Evolutionary conservation across 2,113 vertebrate species (phyloP).

Genomic region (Apus apus): DNA sequence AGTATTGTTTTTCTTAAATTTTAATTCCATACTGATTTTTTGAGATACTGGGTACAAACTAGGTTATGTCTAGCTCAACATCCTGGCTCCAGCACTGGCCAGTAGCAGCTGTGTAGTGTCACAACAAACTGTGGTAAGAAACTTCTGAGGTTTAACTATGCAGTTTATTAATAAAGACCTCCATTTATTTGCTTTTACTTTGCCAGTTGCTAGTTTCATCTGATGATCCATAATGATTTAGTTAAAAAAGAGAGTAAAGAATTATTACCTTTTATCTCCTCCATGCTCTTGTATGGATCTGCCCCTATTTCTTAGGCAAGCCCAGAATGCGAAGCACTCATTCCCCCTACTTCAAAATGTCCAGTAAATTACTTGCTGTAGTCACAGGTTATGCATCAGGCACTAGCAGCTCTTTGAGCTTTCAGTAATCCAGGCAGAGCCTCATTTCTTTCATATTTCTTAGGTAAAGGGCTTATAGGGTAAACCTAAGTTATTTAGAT

Average conservation of each 20-base stretch:
- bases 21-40: background rate
- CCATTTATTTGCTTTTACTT: background rate
- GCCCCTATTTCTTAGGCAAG: background rate
- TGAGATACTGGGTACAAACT: background rate
- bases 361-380: background rate
- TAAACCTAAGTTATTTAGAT: background rate
- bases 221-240: background rate
- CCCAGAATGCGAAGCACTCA: background rate
- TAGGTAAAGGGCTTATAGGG: background rate
- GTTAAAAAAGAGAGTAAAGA: background rate
- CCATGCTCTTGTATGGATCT: background rate
- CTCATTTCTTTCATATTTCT: background rate
- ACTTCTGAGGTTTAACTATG: background rate
- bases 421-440: background rate
- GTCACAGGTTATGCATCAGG: background rate
- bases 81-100: background rate
- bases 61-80: background rate
- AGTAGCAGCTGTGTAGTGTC: background rate
- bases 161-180: background rate
- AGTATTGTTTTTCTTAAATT: background rate
- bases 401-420: background rate
- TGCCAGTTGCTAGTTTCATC: background rate
- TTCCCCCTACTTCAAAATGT: background rate
- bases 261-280: background rate
- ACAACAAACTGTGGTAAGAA: background rate